phyloP scores from a whole-genome alignment of 2,888 invertebrate species.

The Aleiodes testaceus region DNA sequence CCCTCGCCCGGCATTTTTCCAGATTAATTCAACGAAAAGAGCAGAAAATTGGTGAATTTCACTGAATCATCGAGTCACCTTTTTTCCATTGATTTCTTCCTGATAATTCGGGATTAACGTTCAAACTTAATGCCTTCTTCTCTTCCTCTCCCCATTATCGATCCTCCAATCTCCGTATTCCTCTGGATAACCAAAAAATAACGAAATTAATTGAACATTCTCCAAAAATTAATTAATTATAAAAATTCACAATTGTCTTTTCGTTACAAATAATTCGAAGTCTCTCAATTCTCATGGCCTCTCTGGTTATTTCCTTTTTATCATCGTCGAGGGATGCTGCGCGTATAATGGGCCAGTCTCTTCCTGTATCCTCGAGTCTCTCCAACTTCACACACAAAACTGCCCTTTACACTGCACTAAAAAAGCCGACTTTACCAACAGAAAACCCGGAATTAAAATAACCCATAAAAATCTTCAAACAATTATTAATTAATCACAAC shows the following conservation, averaged over 20 bases:
- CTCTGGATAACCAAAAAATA: slow-evolving; percentile 49
- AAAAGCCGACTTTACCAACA: too few relatives aligned
- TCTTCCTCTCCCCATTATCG: slow-evolving; percentile 58
- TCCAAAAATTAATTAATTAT: too few relatives aligned
- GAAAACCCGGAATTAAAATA: too few relatives aligned
- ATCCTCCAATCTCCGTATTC: slow-evolving; percentile 57
- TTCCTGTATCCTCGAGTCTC: slow-evolving; percentile 17
- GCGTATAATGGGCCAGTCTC: slow-evolving; percentile 44
- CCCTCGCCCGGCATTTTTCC: slow-evolving; percentile 61
- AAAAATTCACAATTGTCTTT: slow-evolving; percentile 29
- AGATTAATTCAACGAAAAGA: slow-evolving; percentile 30
- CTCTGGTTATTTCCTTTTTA: background rate
- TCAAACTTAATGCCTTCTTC: background rate
- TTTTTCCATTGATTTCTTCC: too few relatives aligned
- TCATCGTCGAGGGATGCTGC: slow-evolving; percentile 52
- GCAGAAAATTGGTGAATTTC: too few relatives aligned
- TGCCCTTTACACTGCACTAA: too few relatives aligned
- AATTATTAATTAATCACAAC: too few relatives aligned
- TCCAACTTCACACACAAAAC: background rate
- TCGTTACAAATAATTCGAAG: slow-evolving; percentile 42
- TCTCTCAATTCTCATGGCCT: slow-evolving; percentile 37
- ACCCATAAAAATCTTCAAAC: too few relatives aligned
- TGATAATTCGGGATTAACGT: too few relatives aligned
- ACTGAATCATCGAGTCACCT: too few relatives aligned
- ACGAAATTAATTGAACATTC: too few relatives aligned